Evolutionary conservation across 2,113 vertebrate genomes (phyloP), one percentile per base, ranked within the genome.

Genomic region (Symphodus melops): DNA sequence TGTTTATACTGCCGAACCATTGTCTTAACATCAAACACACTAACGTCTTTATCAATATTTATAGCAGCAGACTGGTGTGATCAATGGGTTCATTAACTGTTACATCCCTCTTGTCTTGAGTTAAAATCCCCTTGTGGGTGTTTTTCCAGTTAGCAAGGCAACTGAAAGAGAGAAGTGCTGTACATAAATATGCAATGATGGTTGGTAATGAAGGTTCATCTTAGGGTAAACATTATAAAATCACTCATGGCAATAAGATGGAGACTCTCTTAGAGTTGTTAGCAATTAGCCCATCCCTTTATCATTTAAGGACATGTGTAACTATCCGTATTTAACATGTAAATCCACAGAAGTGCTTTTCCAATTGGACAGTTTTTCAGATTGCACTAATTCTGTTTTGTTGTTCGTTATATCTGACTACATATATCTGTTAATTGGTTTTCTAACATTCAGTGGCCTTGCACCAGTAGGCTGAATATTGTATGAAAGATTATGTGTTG

Each of bases 1-100:
- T 54, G 14, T 48, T 36, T 3, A 23, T 12, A 23, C 58, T 53
- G 39, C 11, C 0, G 17, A 66, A 28, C 60, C 19, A 20, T 23
- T 49, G 48, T 49, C 12, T 20, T 53, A 64, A 64, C 51, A 66
- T 69, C 61, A 67, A 52, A 70, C 28, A 49, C 36, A 23, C 13
- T 51, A 14, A 54, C 57, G 72, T 68, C 56, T 28, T 53, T 69
- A 54, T 68, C 57, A 54, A 69, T 74, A 64, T 76, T 81, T 75
- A 63, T 48, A 72, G 37, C 63, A 81, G n/a, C 42, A 28, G 77
- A 54, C 33, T 33, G 14, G 67, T 25, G 49, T 68, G 53, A 83
- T 80, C 70, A 76, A 56, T 85, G 58, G 28, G 5, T 62, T 72
- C 68, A 78, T 78, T 59, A 75, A 42, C 49, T 37, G 62, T 33